phyloP scores from a whole-genome alignment of 2,113 vertebrate genomes.

The Dendropsophus ebraccatus region DNA sequence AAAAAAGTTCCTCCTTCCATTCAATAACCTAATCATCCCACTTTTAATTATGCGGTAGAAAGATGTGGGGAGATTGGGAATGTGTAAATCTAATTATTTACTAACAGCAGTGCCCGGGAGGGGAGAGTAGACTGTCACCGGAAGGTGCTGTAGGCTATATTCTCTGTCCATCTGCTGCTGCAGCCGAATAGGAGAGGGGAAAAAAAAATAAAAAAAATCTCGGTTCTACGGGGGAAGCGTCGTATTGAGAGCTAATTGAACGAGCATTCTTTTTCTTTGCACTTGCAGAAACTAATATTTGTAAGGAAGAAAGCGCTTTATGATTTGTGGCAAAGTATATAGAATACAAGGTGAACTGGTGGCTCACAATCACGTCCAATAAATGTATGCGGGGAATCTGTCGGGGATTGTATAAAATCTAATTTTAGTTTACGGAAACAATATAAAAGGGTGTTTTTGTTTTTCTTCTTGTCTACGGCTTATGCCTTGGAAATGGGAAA shows the following conservation, averaged over 20 bases:
- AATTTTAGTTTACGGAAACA: constrained; percentile 50
- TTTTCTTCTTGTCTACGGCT: neutral
- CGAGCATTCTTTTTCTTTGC: constrained; percentile 60
- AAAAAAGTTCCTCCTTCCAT: constrained; percentile 96
- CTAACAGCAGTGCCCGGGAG: constrained; percentile 87
- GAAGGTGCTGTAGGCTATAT: constrained; percentile 76
- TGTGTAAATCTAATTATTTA: constrained; percentile 95
- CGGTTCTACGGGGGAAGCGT: constrained; percentile 64
- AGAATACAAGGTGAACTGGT: constrained; percentile 29
- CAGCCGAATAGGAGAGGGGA: constrained; percentile 57
- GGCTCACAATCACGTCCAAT: constrained; percentile 39
- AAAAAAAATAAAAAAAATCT: constrained; percentile 16
- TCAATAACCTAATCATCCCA: constrained; percentile 99
- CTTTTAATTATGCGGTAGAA: constrained; percentile 98
- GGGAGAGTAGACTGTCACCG: constrained; percentile 78
- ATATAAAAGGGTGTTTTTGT: constrained; percentile 10
- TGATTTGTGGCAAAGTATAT: constrained; percentile 49
- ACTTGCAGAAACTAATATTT: constrained; percentile 44
- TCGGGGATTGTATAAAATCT: constrained; percentile 50
- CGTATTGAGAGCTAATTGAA: constrained; percentile 65
- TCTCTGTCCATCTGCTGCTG: constrained; percentile 82
- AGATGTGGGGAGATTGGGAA: constrained; percentile 93
- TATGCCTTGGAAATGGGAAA: neutral
- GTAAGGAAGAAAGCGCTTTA: neutral
- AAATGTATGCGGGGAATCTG: constrained; percentile 31